Conservation (phyloP, 2,888 invertebrate species). For the Hemaris fuciformis region DNA sequence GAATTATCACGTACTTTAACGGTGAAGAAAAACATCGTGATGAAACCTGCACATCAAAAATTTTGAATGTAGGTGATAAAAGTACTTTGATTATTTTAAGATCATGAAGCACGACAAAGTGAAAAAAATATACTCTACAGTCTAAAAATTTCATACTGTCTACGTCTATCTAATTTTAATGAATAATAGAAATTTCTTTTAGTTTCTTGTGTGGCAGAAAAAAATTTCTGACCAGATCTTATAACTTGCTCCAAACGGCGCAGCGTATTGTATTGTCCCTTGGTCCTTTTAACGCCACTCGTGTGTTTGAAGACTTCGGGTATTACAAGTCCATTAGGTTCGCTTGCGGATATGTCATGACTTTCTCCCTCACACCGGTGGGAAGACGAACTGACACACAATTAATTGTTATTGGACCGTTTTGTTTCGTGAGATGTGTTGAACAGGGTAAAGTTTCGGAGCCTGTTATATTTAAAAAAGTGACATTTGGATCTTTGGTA, state of each 20-base stretch:
- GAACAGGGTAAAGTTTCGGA: neutral
- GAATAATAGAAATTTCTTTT: no score
- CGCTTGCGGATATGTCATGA: slow-evolving; percentile 69
- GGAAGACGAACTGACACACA: slow-evolving; percentile 22
- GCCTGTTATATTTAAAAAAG: no score
- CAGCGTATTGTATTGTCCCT: slow-evolving; percentile 63
- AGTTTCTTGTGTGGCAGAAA: neutral
- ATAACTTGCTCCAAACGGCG: slow-evolving; percentile 33
- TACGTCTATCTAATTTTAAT: no score
- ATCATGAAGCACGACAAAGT: no score
- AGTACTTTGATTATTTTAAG: no score
- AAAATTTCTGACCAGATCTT: neutral
- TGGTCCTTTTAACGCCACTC: slow-evolving; percentile 80
- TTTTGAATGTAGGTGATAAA: no score
- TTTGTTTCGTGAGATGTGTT: neutral
- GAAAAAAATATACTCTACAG: no score
- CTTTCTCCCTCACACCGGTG: slow-evolving; percentile 34
- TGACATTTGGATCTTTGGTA: no score
- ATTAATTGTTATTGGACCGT: neutral
- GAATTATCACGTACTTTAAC: no score
- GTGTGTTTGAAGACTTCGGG: slow-evolving; percentile 73
- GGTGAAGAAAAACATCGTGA: no score
- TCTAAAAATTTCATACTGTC: no score
- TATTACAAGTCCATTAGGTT: slow-evolving; percentile 80
- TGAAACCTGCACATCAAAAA: no score